Percentiles rank a stretch among this genome's conserved stretches.
Evolutionary conservation across 2,113 vertebrate species (phyloP).

Genomic region (Glaucidium brasilianum): DNA sequence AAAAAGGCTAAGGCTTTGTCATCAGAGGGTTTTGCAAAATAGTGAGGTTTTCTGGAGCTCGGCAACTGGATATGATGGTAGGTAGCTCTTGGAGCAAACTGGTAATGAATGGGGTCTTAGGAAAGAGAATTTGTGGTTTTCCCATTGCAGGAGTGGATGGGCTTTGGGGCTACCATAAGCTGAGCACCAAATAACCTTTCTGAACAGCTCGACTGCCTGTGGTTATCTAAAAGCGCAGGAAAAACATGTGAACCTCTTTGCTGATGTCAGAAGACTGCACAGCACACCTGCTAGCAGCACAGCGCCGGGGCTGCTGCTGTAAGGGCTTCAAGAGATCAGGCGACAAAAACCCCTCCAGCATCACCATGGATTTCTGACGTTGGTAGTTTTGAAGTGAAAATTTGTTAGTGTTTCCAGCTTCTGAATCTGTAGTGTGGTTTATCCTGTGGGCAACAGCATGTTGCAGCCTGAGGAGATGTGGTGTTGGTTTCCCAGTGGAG

Average conservation of each 20-base stretch:
- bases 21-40: background rate
- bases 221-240: background rate
- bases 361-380: background rate
- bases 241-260: background rate
- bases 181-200: background rate
- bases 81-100: background rate
- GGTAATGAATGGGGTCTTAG: background rate
- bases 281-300: background rate
- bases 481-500: background rate
- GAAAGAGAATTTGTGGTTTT: background rate
- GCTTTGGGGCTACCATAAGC: background rate
- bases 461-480: background rate
- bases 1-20: background rate
- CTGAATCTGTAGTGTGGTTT: background rate
- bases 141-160: background rate
- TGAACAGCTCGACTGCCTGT: background rate
- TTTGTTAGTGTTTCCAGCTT: background rate
- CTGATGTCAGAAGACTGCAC: background rate
- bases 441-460: rapidly evolving
- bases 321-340: background rate
- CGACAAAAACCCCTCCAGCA: background rate
- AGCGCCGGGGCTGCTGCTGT: rapidly evolving
- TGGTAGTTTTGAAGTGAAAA: background rate
- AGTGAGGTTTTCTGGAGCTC: background rate
- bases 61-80: background rate